A percentile compares a stretch with the other conserved stretches of the same genome.
Conservation (phyloP, 2,113 vertebrate genomes). For the Callopanchax toddi region DNA sequence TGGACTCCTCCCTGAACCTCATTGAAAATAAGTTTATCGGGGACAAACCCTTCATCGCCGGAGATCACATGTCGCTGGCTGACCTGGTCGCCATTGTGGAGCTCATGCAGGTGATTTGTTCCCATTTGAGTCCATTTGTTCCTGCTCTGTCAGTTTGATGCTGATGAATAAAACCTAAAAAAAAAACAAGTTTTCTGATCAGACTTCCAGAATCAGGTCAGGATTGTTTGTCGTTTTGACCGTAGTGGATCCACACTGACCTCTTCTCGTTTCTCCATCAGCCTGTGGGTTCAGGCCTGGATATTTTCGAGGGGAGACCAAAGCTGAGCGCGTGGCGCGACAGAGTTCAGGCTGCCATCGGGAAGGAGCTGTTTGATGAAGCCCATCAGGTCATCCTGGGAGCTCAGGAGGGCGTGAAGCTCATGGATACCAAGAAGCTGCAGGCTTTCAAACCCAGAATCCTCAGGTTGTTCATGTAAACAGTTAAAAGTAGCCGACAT, state of each 20-base stretch:
- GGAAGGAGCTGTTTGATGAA: constrained; percentile 70
- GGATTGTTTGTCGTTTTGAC: neutral
- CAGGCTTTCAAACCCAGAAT: constrained; percentile 66
- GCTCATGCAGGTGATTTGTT: constrained; percentile 87
- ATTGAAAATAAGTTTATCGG: constrained; percentile 84
- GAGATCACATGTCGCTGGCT: constrained; percentile 82
- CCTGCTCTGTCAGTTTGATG: no score
- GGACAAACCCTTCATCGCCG: constrained; percentile 81
- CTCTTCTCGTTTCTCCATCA: constrained; percentile 38
- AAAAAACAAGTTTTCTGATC: no score
- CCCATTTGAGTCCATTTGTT: no score
- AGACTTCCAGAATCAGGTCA: no score
- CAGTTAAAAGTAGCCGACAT: neutral
- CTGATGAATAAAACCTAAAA: no score
- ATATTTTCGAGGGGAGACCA: constrained; percentile 78
- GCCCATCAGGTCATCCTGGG: constrained; percentile 66
- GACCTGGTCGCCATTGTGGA: constrained; percentile 88
- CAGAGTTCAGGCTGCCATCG: constrained; percentile 63
- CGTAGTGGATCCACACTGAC: neutral
- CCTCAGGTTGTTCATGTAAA: constrained; percentile 63
- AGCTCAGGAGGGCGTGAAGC: constrained; percentile 39
- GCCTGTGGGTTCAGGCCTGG: constrained; percentile 77
- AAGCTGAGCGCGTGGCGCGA: constrained; percentile 72
- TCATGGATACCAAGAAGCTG: constrained; percentile 57
- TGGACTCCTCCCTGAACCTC: constrained; percentile 75